Percentiles rank a stretch among this genome's conserved stretches.
phyloP scores from a whole-genome alignment of 2,888 invertebrate species.

The Acanthosepion pharaonis region DNA sequence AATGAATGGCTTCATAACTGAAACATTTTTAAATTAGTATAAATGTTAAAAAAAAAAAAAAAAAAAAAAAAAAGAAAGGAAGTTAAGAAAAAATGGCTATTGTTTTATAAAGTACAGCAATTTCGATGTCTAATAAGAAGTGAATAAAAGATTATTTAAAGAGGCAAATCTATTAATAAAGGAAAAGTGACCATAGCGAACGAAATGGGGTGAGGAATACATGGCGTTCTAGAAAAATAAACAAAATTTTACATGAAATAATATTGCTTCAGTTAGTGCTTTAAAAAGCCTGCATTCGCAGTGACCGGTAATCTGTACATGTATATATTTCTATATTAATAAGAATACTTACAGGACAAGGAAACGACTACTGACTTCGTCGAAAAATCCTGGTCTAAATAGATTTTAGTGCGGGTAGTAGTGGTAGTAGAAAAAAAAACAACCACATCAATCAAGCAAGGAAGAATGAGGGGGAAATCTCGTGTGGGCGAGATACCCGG shows the following conservation, averaged over 20 bases:
- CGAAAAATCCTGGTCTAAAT: conserved; percentile 20
- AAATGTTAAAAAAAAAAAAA: too few relatives aligned
- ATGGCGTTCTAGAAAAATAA: background rate
- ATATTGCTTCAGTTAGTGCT: background rate
- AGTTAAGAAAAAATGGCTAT: too few relatives aligned
- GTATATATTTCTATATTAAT: too few relatives aligned
- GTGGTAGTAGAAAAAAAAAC: background rate
- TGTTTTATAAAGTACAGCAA: too few relatives aligned
- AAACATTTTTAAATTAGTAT: too few relatives aligned
- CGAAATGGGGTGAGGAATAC: background rate
- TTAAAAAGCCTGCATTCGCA: background rate
- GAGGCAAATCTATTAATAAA: background rate
- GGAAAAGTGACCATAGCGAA: too few relatives aligned
- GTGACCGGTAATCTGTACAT: background rate
- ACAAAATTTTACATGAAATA: background rate
- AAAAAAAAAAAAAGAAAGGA: too few relatives aligned
- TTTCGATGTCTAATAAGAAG: too few relatives aligned
- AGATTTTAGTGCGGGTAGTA: background rate
- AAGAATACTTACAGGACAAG: background rate
- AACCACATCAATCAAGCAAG: background rate
- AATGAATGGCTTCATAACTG: too few relatives aligned
- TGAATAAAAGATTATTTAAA: too few relatives aligned
- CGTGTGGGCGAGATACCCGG: background rate
- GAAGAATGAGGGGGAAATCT: background rate
- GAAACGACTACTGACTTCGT: background rate